phyloP scores from a whole-genome alignment of 2,888 invertebrate genomes.

The Aquatica leii region DNA sequence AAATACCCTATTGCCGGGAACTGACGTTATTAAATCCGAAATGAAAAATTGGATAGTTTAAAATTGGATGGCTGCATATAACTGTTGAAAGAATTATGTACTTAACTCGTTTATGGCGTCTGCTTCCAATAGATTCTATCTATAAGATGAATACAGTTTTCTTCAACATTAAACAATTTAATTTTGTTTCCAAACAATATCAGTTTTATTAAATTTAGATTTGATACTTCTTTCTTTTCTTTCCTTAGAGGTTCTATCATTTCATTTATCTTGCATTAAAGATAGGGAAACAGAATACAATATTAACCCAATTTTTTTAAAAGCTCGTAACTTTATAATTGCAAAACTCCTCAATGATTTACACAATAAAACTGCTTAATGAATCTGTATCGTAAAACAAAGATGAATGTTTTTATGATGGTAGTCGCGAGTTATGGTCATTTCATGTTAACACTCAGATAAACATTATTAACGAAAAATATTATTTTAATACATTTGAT shows the following conservation, averaged over 20 bases:
- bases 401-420: too few relatives aligned
- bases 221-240: constrained; percentile 25
- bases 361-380: not conserved
- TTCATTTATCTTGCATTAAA: not conserved
- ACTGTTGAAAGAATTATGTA: constrained; percentile 52
- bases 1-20: constrained; percentile 54
- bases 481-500: too few relatives aligned
- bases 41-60: constrained; percentile 63
- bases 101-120: constrained; percentile 53
- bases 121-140: constrained; percentile 45
- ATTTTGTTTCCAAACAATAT: constrained; percentile 38
- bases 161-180: constrained; percentile 39
- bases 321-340: too few relatives aligned
- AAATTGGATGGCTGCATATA: constrained; percentile 57
- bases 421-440: too few relatives aligned
- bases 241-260: constrained; percentile 4
- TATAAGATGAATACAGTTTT: constrained; percentile 39
- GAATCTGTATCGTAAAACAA: too few relatives aligned
- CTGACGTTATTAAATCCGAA: constrained; percentile 62
- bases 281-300: too few relatives aligned
- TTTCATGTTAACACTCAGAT: too few relatives aligned
- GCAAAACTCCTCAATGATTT: not conserved
- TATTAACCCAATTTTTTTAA: too few relatives aligned
- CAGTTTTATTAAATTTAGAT: constrained; percentile 37
- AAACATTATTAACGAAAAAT: too few relatives aligned